Conservation (phyloP, 1,140 invertebrate genomes). For the Euura saliciscinereae region DNA sequence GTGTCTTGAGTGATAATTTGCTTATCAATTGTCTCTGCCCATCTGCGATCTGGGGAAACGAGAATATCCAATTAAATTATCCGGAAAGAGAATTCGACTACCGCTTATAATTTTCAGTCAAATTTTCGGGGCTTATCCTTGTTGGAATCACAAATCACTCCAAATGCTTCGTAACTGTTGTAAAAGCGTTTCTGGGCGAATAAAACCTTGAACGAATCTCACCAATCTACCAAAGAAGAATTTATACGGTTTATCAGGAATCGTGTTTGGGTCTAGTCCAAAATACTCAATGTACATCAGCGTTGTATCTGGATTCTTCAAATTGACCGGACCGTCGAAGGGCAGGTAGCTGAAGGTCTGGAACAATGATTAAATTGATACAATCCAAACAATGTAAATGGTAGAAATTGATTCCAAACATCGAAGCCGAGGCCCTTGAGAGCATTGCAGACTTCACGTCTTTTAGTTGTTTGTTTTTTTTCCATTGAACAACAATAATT, state of each 20-base stretch:
- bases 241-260: constrained; percentile 74
- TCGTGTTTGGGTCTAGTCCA: constrained; percentile 75
- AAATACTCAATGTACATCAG: constrained; percentile 89
- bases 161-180: too few relatives aligned
- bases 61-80: background rate
- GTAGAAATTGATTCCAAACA: constrained; percentile 9
- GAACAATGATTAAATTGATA: constrained; percentile 32
- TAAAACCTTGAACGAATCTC: constrained; percentile 35
- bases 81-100: too few relatives aligned
- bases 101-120: too few relatives aligned
- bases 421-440: background rate
- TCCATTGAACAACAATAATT: constrained; percentile 17
- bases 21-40: constrained; percentile 82
- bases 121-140: too few relatives aligned
- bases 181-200: too few relatives aligned
- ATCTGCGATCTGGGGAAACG: constrained; percentile 70
- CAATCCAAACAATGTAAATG: too few relatives aligned
- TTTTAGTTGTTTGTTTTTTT: background rate
- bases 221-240: constrained; percentile 88
- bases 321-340: constrained; percentile 77
- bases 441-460: too few relatives aligned
- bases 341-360: constrained; percentile 83
- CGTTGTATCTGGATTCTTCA: constrained; percentile 81
- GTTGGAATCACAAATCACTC: too few relatives aligned
- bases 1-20: constrained; percentile 82